Base-by-base conservation (phyloP, 1,140 invertebrate genomes). In the Drosophila sucinea region DNA sequence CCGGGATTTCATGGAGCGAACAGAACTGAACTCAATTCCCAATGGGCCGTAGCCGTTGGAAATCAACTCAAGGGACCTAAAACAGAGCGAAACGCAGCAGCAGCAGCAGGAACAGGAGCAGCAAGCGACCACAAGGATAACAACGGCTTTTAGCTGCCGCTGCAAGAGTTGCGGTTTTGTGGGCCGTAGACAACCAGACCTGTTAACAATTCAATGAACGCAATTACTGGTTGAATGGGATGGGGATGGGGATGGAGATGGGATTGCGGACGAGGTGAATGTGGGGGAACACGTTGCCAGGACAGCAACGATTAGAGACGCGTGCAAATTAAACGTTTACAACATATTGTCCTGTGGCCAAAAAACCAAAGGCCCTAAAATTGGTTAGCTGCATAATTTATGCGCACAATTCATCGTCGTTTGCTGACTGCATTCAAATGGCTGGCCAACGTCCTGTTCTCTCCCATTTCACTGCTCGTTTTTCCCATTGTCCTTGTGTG, bases 171-270 rank as follows among this genome's bases (percentile, higher is more conserved):
- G 84, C 71, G 84, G 84, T 79, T 78, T 32, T 44, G 40, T 23
- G 40, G 40, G 58, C 55, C 73, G 66, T 72, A 73, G 77, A 69
- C 73, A 82, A 70, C 83, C 75, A 75, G 70, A 71, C 80, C 84
- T 74, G 84, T 89, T 89, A 89, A 89, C 84, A 89, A 89, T 89
- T 89, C 84, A 89, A 89, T 89, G 84, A 89, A 89, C 84, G 84
- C 84, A 89, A 89, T 89, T 89, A 89, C 75, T 70, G 25, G 60
- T 38, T 66, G 67, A 61, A 25, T 81, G 60, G 79, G 60, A 65
- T 58, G 66, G 35, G 70, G 60, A 69, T 73, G 63, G 62, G 7
- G 35, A 38, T 10, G 7, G 25, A 6, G 7, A 27, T 7, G 25
- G 44, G 30, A 32, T 10, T 64, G 60, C 55, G 64, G 44, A 47